Base-by-base conservation (phyloP, 2,888 invertebrate genomes). In the Xanthia icteritia region DNA sequence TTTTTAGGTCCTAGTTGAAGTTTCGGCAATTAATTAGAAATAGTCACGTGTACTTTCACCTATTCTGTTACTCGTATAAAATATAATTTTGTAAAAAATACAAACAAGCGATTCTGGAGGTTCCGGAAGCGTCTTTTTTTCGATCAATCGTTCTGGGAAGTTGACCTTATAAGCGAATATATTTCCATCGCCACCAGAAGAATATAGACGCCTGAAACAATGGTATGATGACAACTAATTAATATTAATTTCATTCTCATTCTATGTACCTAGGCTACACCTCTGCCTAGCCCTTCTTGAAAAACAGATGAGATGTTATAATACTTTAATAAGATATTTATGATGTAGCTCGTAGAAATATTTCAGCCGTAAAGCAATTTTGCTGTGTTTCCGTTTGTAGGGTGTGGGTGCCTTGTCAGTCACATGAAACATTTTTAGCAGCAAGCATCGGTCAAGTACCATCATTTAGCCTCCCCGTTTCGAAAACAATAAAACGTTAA, bases 141-240 rank as follows among this genome's bases (percentile, higher is more conserved):
- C 88, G 3, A 95, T 36, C 54, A 96, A 83, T 5, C 92, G 93
- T 78, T 95, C 92, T 2, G 92, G 77, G 78, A 97, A 97, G 82
- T 97, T 95, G 89, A 97, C 97, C 1, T 92, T 89, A 89, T 97
- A 98, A 0, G 97, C 97, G 91, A 99, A 98, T 71, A 98, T 96
- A 90, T 98, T 98, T 8, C 98, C 98, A 92, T 98, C 98, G 31
- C 96, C 90, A 0, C 98, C 98, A 88, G 98, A 97, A 0, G 97
- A 97, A 76, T 97, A 97, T 13, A 98, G 83, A 31, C 84, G 87
- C 20, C 96, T 96, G 87, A 75, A 92, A 92, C n/a, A 67, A 68
- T 66, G 42, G 45, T n/a, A 61, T 15, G 5, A 72, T 60, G 6
- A 39, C 0, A 60, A 45, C 6, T 5, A 42, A 56, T 39, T 17